Evolutionary conservation across 2,888 invertebrate genomes (phyloP).

Genomic region (Mongoloraphidia duomilia): DNA sequence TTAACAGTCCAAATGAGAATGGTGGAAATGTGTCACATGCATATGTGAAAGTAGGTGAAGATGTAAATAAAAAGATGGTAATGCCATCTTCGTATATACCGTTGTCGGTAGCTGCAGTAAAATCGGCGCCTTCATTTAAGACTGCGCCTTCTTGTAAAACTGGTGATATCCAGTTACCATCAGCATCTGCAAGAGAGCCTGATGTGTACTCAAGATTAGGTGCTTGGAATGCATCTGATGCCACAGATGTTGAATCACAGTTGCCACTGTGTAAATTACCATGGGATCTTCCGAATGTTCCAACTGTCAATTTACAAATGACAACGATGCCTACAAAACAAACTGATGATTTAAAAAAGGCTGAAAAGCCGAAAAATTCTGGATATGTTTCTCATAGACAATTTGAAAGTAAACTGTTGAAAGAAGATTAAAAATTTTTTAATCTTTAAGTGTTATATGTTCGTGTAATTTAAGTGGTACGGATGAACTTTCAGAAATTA

Average conservation of each 20-base stretch:
- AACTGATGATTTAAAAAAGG: conserved; percentile 3
- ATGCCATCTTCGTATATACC: neutral
- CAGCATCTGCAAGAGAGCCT: no score
- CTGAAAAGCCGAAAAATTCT: neutral
- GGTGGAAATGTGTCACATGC: neutral
- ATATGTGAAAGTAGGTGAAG: conserved; percentile 5
- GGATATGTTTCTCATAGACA: conserved; percentile 25
- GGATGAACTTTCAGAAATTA: no score
- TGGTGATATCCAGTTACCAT: no score
- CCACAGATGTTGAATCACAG: neutral
- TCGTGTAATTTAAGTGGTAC: no score
- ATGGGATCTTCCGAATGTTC: conserved; percentile 2
- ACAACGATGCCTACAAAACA: neutral
- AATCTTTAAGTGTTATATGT: no score
- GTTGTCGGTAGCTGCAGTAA: neutral
- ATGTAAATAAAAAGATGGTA: neutral
- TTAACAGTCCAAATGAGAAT: neutral
- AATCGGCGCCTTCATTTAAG: no score
- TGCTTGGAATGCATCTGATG: neutral
- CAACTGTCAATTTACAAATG: no score
- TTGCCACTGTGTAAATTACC: conserved; percentile 7
- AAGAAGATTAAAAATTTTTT: conserved; percentile 19
- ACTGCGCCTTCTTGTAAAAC: no score
- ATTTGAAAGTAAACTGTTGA: conserved; percentile 23
- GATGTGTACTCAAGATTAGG: no score